Evolutionary conservation across 2,113 vertebrate species (phyloP).

Genomic region (Cololabis saira): DNA sequence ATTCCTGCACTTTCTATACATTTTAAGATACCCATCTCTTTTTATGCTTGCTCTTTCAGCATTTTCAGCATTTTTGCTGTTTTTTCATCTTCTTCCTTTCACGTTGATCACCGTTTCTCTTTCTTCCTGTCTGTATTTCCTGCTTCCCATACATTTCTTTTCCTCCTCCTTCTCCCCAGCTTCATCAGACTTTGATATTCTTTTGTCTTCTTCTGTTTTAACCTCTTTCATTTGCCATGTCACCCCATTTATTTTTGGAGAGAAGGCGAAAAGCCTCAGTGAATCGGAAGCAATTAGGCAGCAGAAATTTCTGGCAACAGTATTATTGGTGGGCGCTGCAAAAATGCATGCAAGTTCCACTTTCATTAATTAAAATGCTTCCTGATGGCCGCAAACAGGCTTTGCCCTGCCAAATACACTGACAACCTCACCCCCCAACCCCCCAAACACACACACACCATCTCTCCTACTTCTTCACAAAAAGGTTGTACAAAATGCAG

Average conservation of each 20-base stretch:
- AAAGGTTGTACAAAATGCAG: no score
- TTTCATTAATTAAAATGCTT: constrained; percentile 67
- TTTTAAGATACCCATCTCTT: constrained; percentile 2
- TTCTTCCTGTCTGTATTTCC: not conserved
- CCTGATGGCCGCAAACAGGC: constrained; percentile 56
- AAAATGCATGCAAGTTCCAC: constrained; percentile 36
- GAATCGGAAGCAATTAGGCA: constrained; percentile 56
- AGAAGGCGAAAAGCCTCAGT: not conserved
- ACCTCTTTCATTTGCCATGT: not conserved
- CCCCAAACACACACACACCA: constrained; percentile 13
- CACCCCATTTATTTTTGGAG: not conserved
- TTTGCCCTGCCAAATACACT: constrained; percentile 44
- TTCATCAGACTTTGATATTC: not conserved
- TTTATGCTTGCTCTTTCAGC: not conserved
- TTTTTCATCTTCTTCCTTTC: not conserved
- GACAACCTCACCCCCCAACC: no score
- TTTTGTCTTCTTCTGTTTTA: constrained; percentile 3
- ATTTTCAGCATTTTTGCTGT: not conserved
- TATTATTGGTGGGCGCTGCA: constrained; percentile 56
- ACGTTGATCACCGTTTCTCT: not conserved
- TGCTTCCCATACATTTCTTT: not conserved
- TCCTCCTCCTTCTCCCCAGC: not conserved
- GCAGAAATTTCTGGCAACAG: constrained; percentile 51
- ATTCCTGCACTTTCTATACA: constrained; percentile 8
- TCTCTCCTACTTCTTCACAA: not conserved